Percentiles rank a stretch among this genome's conserved stretches.
phyloP scores from a whole-genome alignment of 2,888 invertebrate species.

The Galerucella nymphaeae region DNA sequence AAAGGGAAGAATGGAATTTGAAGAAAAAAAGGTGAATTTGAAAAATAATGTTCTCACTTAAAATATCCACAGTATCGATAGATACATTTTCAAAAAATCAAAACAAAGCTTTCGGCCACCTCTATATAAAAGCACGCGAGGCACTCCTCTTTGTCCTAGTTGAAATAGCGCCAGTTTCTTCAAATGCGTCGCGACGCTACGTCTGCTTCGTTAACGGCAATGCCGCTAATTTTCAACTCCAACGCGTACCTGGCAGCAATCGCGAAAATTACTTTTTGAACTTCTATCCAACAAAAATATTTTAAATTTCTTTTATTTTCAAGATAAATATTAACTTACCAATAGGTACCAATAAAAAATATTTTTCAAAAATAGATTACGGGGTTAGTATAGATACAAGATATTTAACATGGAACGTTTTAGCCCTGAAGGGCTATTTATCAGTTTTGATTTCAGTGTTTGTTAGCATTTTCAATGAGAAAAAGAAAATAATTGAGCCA shows the following conservation, averaged over 20 bases:
- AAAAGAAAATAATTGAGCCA: no score
- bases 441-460: no score
- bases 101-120: slow-evolving; percentile 16
- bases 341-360: no score
- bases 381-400: no score
- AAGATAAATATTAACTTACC: background rate
- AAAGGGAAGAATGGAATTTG: no score
- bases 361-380: no score
- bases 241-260: slow-evolving; percentile 12
- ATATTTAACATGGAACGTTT: no score
- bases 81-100: background rate
- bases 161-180: slow-evolving; percentile 37
- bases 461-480: no score
- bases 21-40: no score
- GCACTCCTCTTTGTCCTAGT: slow-evolving; percentile 36
- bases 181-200: slow-evolving; percentile 42
- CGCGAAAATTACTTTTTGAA: background rate
- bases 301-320: slow-evolving; percentile 13
- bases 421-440: no score
- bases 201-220: slow-evolving; percentile 28
- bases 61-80: no score
- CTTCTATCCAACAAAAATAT: background rate
- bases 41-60: no score
- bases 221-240: slow-evolving; percentile 27
- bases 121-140: slow-evolving; percentile 27